phyloP scores from a whole-genome alignment of 1,140 invertebrate species.

The Radopholus similis region DNA sequence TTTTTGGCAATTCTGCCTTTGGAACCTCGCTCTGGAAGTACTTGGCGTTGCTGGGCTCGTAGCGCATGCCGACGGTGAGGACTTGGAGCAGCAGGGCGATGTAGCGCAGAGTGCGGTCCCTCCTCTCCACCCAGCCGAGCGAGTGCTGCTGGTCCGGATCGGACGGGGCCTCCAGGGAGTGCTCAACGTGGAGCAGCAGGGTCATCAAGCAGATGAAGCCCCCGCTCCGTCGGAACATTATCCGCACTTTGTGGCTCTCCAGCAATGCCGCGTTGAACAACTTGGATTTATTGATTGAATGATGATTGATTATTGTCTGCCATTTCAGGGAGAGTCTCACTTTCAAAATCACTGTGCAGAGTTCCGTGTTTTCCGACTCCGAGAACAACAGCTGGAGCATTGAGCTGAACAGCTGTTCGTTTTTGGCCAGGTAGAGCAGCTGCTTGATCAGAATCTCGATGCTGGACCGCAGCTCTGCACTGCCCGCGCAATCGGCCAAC shows the following conservation, averaged over 20 bases:
- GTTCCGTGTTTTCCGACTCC: conserved; percentile 38
- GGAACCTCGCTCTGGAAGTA: conserved; percentile 89
- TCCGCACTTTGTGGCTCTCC: conserved; percentile 82
- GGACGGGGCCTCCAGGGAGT: conserved; percentile 65
- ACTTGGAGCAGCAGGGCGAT: conserved; percentile 88
- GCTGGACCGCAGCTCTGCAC: background rate
- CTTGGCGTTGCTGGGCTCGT: conserved; percentile 96
- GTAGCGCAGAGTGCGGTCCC: conserved; percentile 54
- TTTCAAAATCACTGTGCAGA: conserved; percentile 42
- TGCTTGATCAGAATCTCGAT: conserved; percentile 50
- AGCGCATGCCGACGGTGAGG: conserved; percentile 91
- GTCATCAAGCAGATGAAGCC: conserved; percentile 96
- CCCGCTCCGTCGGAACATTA: conserved; percentile 91
- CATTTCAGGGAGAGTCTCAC: background rate
- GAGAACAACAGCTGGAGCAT: conserved; percentile 48
- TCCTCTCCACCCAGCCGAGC: background rate
- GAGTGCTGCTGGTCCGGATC: conserved; percentile 59
- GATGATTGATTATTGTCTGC: conserved; percentile 1
- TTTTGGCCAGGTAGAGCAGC: conserved; percentile 50
- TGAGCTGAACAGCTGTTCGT: conserved; percentile 53
- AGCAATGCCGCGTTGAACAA: conserved; percentile 45
- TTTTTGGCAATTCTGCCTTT: conserved; percentile 3
- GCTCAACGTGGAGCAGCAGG: conserved; percentile 84
- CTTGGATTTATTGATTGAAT: conserved; percentile 11
- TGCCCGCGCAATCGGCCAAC: background rate